Evolutionary conservation across 2,113 vertebrate genomes (phyloP), one percentile per base, ranked within the genome.

Genomic region (Sinocyclocheilus maitianheensis): DNA sequence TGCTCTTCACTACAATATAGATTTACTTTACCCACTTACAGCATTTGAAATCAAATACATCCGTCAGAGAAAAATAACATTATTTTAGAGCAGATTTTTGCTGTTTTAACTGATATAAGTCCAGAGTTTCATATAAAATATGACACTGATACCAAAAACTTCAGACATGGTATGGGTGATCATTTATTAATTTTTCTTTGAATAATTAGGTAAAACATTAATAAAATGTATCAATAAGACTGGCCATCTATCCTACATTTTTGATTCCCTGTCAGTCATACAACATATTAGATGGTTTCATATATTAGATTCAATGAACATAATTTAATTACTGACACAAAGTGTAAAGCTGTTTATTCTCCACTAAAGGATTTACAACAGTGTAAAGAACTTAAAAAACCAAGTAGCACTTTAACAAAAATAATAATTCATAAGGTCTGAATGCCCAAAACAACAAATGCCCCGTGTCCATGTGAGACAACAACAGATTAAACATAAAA

Each of bases 141-240:
- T 80, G 55, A 24, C 63, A 67, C 24, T 26, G 3, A 67, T 30
- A 2, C 40, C n/a, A 81, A 5, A 81, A 46, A 20, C 22, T 2
- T n/a, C 20, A 80, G 78, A 81, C 40, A 26, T 81, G 60, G 6
- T 80, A 6, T 67, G 2, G 40, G 63, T 81, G 60, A 81, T 81
- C 0, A 81, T 81, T 81, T 81, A 81, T 81, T 81, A 0, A 48
- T 65, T 46, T 65, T n/a, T 65, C 60, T 26, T 65, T 81, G 78
- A 81, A 48, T 80, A 75, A 75, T 43, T 24, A 80, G 14, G n/a
- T 63, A 65, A 14, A 63, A 81, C 78, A 81, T 81, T 46, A 81
- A 30, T 80, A 37, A 80, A 80, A 80, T 40, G 4, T 40, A 20
- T 79, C 22, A 48, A 1, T 24, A 48, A 75, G 26, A 60, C 18